Percentiles rank a stretch among this genome's conserved stretches.
Conservation (phyloP, 2,888 invertebrate species). For the Rhopalosiphum nymphaeae region DNA sequence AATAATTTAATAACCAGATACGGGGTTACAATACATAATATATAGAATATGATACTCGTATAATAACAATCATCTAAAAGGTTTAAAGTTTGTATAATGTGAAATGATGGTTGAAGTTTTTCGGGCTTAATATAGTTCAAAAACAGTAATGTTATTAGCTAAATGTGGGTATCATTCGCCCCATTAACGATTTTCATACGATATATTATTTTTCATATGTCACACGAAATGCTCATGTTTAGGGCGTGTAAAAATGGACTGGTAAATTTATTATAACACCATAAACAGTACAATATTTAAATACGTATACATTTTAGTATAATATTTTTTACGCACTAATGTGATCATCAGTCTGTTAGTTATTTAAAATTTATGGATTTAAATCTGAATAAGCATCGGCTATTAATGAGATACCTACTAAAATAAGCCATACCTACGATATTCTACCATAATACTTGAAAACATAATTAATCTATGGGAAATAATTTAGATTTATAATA, state of each 20-base stretch:
- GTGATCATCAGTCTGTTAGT: neutral
- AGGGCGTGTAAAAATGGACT: neutral
- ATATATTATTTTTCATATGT: constrained; percentile 6
- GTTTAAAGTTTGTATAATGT: neutral
- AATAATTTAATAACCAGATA: neutral
- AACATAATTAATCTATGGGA: neutral
- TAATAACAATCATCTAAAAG: neutral
- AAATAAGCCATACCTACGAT: neutral
- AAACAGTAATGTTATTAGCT: neutral
- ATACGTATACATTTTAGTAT: neutral
- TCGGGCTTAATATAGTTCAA: neutral
- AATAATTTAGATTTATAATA: neutral
- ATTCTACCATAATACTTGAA: neutral
- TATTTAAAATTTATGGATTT: neutral
- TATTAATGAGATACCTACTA: neutral
- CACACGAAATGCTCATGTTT: neutral
- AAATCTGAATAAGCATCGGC: neutral
- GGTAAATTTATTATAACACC: neutral
- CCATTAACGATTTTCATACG: constrained; percentile 13
- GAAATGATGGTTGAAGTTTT: neutral
- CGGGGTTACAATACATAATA: neutral
- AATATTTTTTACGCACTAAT: neutral
- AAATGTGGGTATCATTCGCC: neutral
- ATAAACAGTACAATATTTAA: neutral
- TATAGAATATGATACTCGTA: neutral